Evolutionary conservation across 1,140 invertebrate genomes (phyloP).

Genomic region (Bombyx mori): ASM3026992v2 NC_085115.1:5783001-5783500

Average conservation of each 20-base stretch:
- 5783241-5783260: too few relatives aligned
- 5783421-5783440: too few relatives aligned
- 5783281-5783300: slow-evolving; percentile 48
- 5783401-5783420: too few relatives aligned
- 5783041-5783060: slow-evolving; percentile 77
- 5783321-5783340: neutral
- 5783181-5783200: slow-evolving; percentile 88
- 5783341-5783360: slow-evolving; percentile 8
- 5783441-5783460: too few relatives aligned
- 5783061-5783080: slow-evolving; percentile 62
- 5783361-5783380: slow-evolving; percentile 12
- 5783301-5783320: slow-evolving; percentile 28
- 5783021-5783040: slow-evolving; percentile 89
- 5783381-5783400: slow-evolving; percentile 9
- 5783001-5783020: slow-evolving; percentile 62
- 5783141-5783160: slow-evolving; percentile 59
- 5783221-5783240: too few relatives aligned
- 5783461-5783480: too few relatives aligned
- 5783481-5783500: too few relatives aligned
- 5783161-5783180: slow-evolving; percentile 61
- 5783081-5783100: too few relatives aligned
- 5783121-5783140: slow-evolving; percentile 65
- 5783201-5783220: too few relatives aligned
- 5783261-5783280: too few relatives aligned
- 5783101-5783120: slow-evolving; percentile 67